phyloP scores from a whole-genome alignment of 2,888 invertebrate genomes.

The Azorinus chamasolen region DNA sequence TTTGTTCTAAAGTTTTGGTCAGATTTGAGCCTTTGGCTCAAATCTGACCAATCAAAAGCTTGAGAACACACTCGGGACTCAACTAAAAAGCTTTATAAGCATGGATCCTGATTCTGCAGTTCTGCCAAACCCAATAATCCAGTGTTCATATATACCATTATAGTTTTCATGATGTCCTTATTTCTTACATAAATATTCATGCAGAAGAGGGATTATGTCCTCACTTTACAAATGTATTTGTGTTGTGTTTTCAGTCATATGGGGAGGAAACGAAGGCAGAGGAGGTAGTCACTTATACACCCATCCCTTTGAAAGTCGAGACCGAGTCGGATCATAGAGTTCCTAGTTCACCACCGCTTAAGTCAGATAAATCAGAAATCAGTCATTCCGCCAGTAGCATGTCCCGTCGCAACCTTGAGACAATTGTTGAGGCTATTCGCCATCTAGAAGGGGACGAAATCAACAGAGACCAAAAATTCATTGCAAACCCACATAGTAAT shows the following conservation, averaged over 20 bases:
- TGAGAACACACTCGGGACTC: too few relatives aligned
- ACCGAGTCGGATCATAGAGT: slow-evolving; percentile 35
- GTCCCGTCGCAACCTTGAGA: slow-evolving; percentile 97
- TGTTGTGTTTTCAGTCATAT: slow-evolving; percentile 79
- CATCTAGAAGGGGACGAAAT: slow-evolving; percentile 95
- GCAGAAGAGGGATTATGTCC: too few relatives aligned
- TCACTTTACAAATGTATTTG: too few relatives aligned
- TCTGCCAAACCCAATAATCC: too few relatives aligned
- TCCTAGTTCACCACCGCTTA: slow-evolving; percentile 40
- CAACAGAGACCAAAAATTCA: slow-evolving; percentile 44
- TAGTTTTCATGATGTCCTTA: too few relatives aligned
- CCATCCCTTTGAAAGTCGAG: slow-evolving; percentile 6
- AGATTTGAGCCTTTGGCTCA: too few relatives aligned
- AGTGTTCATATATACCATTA: too few relatives aligned
- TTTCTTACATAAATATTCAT: too few relatives aligned
- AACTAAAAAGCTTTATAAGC: too few relatives aligned
- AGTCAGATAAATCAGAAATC: slow-evolving; percentile 40
- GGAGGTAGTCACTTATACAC: slow-evolving; percentile 14
- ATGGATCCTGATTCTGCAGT: too few relatives aligned
- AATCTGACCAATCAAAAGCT: too few relatives aligned
- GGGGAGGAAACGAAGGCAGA: slow-evolving; percentile 39
- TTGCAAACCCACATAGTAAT: neutral
- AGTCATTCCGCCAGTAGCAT: slow-evolving; percentile 86
- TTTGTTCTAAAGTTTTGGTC: too few relatives aligned
- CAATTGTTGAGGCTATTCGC: slow-evolving; percentile 99